Base-by-base conservation (phyloP, 2,113 vertebrate species). In the Cyanoliseus patagonus region DNA sequence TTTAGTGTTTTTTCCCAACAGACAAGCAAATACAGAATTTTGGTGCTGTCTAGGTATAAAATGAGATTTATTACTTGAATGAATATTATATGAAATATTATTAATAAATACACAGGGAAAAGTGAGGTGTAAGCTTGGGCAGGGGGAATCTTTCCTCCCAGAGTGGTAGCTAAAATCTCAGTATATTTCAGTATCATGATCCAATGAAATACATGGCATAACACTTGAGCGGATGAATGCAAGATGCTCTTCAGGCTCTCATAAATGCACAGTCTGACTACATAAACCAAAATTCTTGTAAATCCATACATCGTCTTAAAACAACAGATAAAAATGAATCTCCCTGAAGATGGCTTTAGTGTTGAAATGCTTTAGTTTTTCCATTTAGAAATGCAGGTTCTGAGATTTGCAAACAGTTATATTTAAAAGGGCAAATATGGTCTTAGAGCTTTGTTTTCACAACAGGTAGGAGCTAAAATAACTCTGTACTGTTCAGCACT, bases 201-300 rank as follows among this genome's bases (percentile, higher is more conserved):
- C 42, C 79, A 80, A 82, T n/a, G 33, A 80, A 68, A n/a, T 74
- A 47, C 41, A 53, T 59, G 81, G 88, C 42, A 79, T 1, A 49
- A 9, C 57, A 88, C 73, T 66, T 77, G 44, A 72, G 11, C 17
- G 3, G 63, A 19, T 68, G 78, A 78, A 41, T 10, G 19, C 42
- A 88, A 83, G n/a, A 51, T 28, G 46, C 27, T 76, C 61, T 49
- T 68, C 69, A 41, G n/a, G 17, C 37, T 44, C 85, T 70, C 92
- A 80, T 44, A 75, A 95, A 94, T n/a, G 17, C 64, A 86, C 13
- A 63, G 83, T 94, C 51, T 86, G 53, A 70, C 68, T 91, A 91
- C 62, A 84, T 59, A 87, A 93, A 49, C 10, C 28, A 94, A 97
- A 88, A 19, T 64, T 37, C 31, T 23, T 49, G 41, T 67, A 96